phyloP scores from a whole-genome alignment of 1,140 invertebrate genomes.

The Drosophila prosaltans region DNA sequence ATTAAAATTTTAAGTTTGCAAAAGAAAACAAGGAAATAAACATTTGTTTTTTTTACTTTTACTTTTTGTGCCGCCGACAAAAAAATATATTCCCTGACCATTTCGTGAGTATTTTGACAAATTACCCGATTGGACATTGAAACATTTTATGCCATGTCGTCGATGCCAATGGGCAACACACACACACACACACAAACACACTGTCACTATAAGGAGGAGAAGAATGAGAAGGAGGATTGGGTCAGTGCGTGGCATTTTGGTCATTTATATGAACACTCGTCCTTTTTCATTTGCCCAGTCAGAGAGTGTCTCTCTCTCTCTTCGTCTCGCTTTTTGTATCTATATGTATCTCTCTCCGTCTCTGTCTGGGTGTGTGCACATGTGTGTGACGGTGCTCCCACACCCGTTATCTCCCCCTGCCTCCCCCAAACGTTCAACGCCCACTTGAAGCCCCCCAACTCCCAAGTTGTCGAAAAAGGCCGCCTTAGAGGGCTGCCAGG shows the following conservation, averaged over 20 bases:
- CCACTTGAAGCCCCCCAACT: constrained; percentile 40
- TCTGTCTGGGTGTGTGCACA: constrained; percentile 45
- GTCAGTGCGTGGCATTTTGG: constrained; percentile 81
- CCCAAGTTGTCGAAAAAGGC: constrained; percentile 60
- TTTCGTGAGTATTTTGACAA: constrained; percentile 80
- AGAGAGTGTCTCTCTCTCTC: constrained; percentile 47
- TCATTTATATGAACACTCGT: constrained; percentile 82
- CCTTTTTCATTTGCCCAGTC: constrained; percentile 73
- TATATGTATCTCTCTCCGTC: constrained; percentile 15
- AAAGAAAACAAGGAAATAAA: neutral
- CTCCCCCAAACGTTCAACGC: neutral
- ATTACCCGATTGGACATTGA: constrained; percentile 82
- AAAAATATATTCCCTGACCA: constrained; percentile 46
- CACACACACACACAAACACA: constrained; percentile 1
- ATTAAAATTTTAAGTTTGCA: neutral
- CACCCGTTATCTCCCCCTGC: too few relatives aligned
- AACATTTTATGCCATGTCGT: constrained; percentile 82
- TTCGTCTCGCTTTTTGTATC: constrained; percentile 2
- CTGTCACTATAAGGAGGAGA: neutral
- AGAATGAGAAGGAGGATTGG: constrained; percentile 35
- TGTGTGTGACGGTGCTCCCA: constrained; percentile 45
- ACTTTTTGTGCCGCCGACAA: constrained; percentile 5
- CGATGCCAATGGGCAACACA: constrained; percentile 59
- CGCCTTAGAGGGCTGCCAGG: constrained; percentile 63
- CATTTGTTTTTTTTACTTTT: neutral